Base-by-base conservation (phyloP, 1,140 invertebrate species). In the Aphaenogaster ashmeadi region DNA sequence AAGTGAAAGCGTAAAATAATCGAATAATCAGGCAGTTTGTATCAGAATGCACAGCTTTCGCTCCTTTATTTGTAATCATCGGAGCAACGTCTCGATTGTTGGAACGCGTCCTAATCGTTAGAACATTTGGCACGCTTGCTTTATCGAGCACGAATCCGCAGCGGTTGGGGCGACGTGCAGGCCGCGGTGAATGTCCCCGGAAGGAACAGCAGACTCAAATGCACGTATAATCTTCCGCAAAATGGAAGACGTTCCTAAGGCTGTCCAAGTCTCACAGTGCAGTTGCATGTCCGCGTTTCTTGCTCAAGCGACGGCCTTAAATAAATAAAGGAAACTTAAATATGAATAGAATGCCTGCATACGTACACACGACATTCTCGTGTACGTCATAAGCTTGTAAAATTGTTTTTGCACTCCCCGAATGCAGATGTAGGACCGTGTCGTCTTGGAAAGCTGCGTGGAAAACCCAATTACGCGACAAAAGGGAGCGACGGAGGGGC, bases 21-120 rank as follows among this genome's bases (percentile, higher is more conserved):
- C 11, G 13, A 38, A 52, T 9, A 74, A 60, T 58, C 18, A 47
- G 11, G 9, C 36, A 13, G 21, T 27, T 81, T 44, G 11, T 44
- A 50, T 33, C 2, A 3, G 13, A 58, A 47, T n/a, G 36, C 6
- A 27, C 27, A n/a, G 36, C 41, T 60, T 47, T 74, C 27, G 4
- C 18, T 4, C 8, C 3, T 11, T 74, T n/a, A 44, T 50, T 74
- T 15, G 52, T 47, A 47, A 83, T 13, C 41, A 38, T 11, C 27
- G 52, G 66, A 47, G 67, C 54, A 21, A 47, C 41, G 18, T 44
- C 52, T 47, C 13, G 66, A 5, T 21, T 13, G 62, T 74, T 60
- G 80, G 69, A 83, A 47, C 67, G 41, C 54, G n/a, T 72, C 67
- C 67, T 56, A 83, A 83, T 83, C 50, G 52, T 11, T 5, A 38